Evolutionary conservation across 2,888 invertebrate genomes (phyloP).

Genomic region (Galerucella pusilla): DNA sequence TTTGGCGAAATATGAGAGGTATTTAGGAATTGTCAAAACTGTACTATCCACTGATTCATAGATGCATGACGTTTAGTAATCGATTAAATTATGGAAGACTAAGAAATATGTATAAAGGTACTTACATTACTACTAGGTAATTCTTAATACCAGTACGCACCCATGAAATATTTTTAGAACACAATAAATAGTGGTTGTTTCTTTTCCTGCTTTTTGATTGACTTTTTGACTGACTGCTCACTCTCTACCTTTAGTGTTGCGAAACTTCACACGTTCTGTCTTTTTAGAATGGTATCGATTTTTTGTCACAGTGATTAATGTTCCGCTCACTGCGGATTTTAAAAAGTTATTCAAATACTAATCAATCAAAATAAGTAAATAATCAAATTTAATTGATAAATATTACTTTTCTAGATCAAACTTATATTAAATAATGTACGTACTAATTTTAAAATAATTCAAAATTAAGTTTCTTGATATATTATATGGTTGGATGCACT

Average conservation of each 20-base stretch:
- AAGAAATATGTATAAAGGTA: conserved; percentile 10
- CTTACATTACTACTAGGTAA: conserved; percentile 23
- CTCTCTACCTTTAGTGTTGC: conserved; percentile 24
- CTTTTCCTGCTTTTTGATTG: conserved; percentile 33
- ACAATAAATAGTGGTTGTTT: conserved; percentile 33
- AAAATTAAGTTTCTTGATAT: too few relatives aligned
- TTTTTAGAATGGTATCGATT: conserved; percentile 23
- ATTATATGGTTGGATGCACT: too few relatives aligned
- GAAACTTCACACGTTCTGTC: conserved; percentile 18
- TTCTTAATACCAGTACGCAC: conserved; percentile 25
- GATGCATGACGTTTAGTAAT: conserved; percentile 27
- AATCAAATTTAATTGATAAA: too few relatives aligned
- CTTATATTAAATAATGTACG: too few relatives aligned
- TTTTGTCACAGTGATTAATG: conserved; percentile 11
- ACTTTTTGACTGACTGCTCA: conserved; percentile 26
- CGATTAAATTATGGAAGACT: conserved; percentile 14
- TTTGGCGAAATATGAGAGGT: conserved; percentile 3
- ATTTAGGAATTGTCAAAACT: conserved; percentile 15
- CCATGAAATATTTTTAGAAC: conserved; percentile 31
- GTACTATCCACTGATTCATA: conserved; percentile 13
- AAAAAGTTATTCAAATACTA: too few relatives aligned
- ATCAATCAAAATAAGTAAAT: too few relatives aligned
- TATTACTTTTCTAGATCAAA: too few relatives aligned
- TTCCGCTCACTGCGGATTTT: neutral
- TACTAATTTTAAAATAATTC: too few relatives aligned